Evolutionary conservation across 2,113 vertebrate species (phyloP).

Genomic region (Petroica traversi): DNA sequence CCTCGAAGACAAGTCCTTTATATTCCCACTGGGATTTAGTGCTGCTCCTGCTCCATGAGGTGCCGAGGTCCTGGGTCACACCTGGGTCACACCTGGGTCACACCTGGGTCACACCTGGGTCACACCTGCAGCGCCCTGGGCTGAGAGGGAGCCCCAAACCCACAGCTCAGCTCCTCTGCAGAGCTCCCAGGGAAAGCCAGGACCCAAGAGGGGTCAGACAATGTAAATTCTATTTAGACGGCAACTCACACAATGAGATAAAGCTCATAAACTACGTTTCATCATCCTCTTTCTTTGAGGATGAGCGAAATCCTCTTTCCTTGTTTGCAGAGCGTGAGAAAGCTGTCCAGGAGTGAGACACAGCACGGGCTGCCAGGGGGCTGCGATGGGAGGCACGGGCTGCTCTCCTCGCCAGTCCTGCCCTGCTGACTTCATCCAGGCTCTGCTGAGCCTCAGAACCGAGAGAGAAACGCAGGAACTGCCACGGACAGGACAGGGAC

Average conservation of each 20-base stretch:
- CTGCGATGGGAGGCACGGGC: rapidly evolving
- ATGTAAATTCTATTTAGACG: not conserved
- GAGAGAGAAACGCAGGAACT: too few relatives aligned
- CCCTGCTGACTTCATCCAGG: too few relatives aligned
- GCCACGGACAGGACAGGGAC: too few relatives aligned
- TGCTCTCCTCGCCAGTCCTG: not conserved
- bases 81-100: too few relatives aligned
- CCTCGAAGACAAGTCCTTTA: too few relatives aligned
- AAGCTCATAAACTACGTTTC: not conserved
- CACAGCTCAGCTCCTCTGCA: not conserved
- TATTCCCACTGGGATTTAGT: rapidly evolving
- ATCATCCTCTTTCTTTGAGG: not conserved
- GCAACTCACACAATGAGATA: not conserved
- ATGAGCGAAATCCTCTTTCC: not conserved
- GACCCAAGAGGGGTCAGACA: not conserved
- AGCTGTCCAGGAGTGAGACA: not conserved
- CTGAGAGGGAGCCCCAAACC: not conserved
- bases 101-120: too few relatives aligned
- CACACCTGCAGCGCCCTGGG: rapidly evolving
- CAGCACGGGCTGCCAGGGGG: too few relatives aligned
- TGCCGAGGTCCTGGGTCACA: too few relatives aligned
- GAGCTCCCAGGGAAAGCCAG: not conserved
- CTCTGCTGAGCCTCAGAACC: too few relatives aligned
- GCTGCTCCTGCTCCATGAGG: rapidly evolving
- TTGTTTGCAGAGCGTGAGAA: not conserved